A percentile compares a stretch with the other conserved stretches of the same genome.
phyloP scores from a whole-genome alignment of 2,888 invertebrate genomes.

The Himalopsyche japonica region DNA sequence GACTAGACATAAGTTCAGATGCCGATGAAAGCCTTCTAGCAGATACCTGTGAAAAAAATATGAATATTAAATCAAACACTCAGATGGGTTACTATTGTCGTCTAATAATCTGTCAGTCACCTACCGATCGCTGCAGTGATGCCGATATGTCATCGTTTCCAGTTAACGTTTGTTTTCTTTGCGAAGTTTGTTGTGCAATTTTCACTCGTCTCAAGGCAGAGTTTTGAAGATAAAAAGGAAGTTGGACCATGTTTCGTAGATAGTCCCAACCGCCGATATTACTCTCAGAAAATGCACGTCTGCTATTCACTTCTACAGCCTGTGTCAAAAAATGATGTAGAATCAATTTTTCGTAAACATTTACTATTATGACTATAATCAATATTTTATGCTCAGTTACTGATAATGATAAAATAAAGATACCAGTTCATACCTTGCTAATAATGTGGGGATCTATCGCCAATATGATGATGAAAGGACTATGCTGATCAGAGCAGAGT shows the following conservation, averaged over 20 bases:
- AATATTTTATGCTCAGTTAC: too few species aligned
- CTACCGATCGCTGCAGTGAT: conserved; percentile 57
- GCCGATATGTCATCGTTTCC: conserved; percentile 62
- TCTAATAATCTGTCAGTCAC: conserved; percentile 38
- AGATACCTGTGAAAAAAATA: conserved; percentile 59
- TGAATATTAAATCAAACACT: neutral
- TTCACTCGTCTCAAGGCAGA: conserved; percentile 90
- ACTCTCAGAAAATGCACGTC: conserved; percentile 84
- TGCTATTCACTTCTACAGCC: conserved; percentile 89
- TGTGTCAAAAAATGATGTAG: conserved; percentile 46
- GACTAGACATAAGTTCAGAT: conserved; percentile 79
- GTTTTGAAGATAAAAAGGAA: conserved; percentile 98
- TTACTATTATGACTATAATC: too few species aligned
- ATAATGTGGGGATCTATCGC: conserved; percentile 99
- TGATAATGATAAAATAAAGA: neutral
- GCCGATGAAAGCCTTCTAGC: conserved; percentile 77
- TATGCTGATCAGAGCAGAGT: conserved; percentile 89
- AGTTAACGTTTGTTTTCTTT: conserved; percentile 54
- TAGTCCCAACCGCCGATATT: conserved; percentile 95
- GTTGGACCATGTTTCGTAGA: conserved; percentile 91
- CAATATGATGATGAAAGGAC: conserved; percentile 93
- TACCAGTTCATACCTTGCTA: conserved; percentile 72
- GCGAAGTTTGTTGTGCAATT: conserved; percentile 80
- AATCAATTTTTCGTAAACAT: too few species aligned
- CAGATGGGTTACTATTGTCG: neutral